These are phyloP conservation scores for Echinarachnius parma DNA, from an alignment of 53 echinoderm and acorn worm species.

Conservation along the genomic window DNA sequence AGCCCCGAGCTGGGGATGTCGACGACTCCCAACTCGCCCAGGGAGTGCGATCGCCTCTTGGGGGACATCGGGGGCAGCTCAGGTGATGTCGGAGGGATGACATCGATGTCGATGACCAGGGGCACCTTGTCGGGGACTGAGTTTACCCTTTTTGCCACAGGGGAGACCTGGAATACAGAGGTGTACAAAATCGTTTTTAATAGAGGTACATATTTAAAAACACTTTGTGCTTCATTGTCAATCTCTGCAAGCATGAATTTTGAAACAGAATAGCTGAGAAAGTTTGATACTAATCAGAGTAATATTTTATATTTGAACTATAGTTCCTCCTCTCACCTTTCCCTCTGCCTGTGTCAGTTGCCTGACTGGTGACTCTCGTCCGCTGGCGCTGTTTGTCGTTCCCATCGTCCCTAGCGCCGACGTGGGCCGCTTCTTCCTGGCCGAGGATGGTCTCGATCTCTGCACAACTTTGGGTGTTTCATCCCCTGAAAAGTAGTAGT, in stretches of 20 bases:
- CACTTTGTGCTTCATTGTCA: no score
- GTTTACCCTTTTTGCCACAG: background rate
- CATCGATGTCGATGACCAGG: slow-evolving; percentile 24
- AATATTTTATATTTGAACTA: background rate
- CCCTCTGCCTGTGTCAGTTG: slow-evolving; percentile 9
- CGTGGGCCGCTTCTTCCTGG: slow-evolving; percentile 20
- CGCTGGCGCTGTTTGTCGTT: slow-evolving; percentile 23
- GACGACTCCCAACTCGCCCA: slow-evolving; percentile 2
- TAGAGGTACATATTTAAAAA: no score
- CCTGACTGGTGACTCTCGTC: slow-evolving; percentile 17
- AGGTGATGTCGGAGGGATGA: background rate
- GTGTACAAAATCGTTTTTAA: no score
- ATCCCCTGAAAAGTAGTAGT: slow-evolving; percentile 6
- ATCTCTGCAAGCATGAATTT: no score
- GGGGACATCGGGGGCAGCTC: background rate
- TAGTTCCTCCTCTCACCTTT: slow-evolving; percentile 3
- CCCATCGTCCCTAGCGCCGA: slow-evolving; percentile 40
- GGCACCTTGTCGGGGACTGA: background rate
- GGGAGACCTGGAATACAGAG: slow-evolving; percentile 15
- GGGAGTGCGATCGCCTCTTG: background rate
- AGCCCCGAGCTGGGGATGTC: slow-evolving; percentile 10
- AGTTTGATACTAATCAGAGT: no score
- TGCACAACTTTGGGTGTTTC: slow-evolving; percentile 16
- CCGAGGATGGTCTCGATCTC: background rate
- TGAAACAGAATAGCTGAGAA: no score